Conservation (phyloP, 2,888 invertebrate genomes). For the Ochropleura leucogaster region DNA sequence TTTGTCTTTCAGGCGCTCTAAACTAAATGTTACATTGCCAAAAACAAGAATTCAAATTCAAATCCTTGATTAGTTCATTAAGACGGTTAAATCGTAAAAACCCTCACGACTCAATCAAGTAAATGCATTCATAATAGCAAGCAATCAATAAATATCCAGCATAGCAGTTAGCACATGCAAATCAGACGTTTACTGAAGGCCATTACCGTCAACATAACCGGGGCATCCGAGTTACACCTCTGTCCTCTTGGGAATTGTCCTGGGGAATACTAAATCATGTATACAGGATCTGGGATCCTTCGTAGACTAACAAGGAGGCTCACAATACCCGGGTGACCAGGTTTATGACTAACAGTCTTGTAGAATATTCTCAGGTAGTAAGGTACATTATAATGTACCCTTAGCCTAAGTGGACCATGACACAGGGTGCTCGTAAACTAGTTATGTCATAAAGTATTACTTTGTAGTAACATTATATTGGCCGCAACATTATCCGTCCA, state of each 20-base stretch:
- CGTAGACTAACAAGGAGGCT: constrained; percentile 45
- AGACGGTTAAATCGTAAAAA: constrained; percentile 8
- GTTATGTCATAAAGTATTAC: constrained; percentile 55
- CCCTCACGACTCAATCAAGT: neutral
- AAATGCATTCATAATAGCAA: constrained; percentile 9
- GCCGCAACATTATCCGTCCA: constrained; percentile 26
- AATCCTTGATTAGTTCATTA: neutral
- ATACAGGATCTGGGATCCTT: constrained; percentile 50
- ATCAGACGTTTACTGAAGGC: constrained; percentile 48
- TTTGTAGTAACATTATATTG: constrained; percentile 39
- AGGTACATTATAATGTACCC: constrained; percentile 52
- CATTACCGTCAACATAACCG: constrained; percentile 41
- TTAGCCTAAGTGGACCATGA: constrained; percentile 48
- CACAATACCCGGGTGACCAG: constrained; percentile 50
- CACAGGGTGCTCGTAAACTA: constrained; percentile 54
- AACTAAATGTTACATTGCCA: neutral
- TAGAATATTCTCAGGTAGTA: constrained; percentile 41
- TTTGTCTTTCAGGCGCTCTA: neutral
- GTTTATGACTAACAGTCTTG: constrained; percentile 53
- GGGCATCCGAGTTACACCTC: constrained; percentile 55
- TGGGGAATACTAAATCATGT: constrained; percentile 63
- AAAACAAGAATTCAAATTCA: neutral
- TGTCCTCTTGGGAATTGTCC: constrained; percentile 38
- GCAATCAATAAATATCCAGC: constrained; percentile 21
- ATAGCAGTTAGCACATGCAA: constrained; percentile 40